Evolutionary conservation across 2,797 vertebrate species (phyloP), one percentile per base, ranked within the genome.

Genomic region (Anolis apletophallus): DNA sequence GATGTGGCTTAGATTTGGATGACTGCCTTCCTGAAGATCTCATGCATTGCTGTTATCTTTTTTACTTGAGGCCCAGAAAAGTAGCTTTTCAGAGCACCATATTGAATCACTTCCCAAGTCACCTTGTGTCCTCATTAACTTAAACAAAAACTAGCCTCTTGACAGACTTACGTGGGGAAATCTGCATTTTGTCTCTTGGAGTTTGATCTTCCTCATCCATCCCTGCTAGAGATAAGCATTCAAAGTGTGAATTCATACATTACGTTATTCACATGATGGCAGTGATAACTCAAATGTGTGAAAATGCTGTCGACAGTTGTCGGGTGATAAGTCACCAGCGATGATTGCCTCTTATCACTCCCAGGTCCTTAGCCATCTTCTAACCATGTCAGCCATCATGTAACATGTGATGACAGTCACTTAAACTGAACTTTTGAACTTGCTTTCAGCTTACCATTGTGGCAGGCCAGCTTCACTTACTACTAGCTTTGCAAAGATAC

Each of bases 401-500:
- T 50, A 80, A 73, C 54, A 72, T 85, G 84, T 50, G 77, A 85
- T 80, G 76, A 21, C 54, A 80, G 40, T 23, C 36, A 61, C 61
- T 77, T 59, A 80, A 78, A 69, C 12, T 85, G 77, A 85, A 85
- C 77, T 85, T 80, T 85, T 80, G 77, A 85, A 85, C 84, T 59
- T 57, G 11, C 67, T 11, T 71, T 59, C 76, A 85, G 84, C 79
- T 85, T 79, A 40, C 75, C 29, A 59, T 10, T 71, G 52, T 72
- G 68, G 52, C 19, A 34, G 12, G 19, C 68, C 54, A 71, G 34
- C 52, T 69, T 59, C 19, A 11, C 50, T 84, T 67, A 14, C 72
- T n/a, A 59, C 36, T 26, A 8, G 12, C 61, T 50, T 57, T 50
- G 36, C 52, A 34, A 16, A 36, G 9, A 64, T 67, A 34, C 12